Evolutionary conservation across 2,113 vertebrate species (phyloP).

Genomic region (Argyrosomus japonicus): DNA sequence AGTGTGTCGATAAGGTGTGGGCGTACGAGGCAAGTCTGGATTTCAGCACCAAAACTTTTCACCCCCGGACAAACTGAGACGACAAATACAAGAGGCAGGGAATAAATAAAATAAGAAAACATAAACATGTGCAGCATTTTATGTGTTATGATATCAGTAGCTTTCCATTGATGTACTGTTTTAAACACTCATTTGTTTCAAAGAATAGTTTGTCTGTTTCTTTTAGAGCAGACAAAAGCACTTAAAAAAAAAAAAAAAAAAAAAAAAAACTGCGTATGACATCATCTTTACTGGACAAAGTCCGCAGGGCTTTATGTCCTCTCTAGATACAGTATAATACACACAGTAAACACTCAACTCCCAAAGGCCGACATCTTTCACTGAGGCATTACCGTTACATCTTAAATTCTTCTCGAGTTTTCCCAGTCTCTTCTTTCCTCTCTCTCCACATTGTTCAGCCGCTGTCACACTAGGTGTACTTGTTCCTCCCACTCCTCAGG

Average conservation of each 20-base stretch:
- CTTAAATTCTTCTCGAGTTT: not conserved
- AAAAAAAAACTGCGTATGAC: conserved; percentile 61
- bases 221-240: conserved; percentile 64
- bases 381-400: not conserved
- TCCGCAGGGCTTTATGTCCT: conserved; percentile 41
- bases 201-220: conserved; percentile 60
- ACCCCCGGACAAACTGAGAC: conserved; percentile 57
- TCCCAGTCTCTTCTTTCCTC: not conserved
- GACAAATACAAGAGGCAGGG: conserved; percentile 45
- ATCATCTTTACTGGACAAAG: conserved; percentile 73
- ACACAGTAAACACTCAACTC: conserved; percentile 59
- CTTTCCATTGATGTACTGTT: conserved; percentile 56
- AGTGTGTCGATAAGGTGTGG: conserved; percentile 38
- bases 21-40: conserved; percentile 66
- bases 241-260: conserved; percentile 41
- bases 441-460: conserved; percentile 3
- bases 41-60: conserved; percentile 72
- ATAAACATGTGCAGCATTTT: conserved; percentile 52
- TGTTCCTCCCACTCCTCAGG: conserved; percentile 79
- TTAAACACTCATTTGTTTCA: conserved; percentile 57
- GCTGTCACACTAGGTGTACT: conserved; percentile 78
- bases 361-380: conserved; percentile 21
- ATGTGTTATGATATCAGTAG: conserved; percentile 71
- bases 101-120: conserved; percentile 56
- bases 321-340: conserved; percentile 75